Evolutionary conservation across 1,140 invertebrate genomes (phyloP), one percentile per base, ranked within the genome.

Genomic region (Zeugodacus cucurbitae): DNA sequence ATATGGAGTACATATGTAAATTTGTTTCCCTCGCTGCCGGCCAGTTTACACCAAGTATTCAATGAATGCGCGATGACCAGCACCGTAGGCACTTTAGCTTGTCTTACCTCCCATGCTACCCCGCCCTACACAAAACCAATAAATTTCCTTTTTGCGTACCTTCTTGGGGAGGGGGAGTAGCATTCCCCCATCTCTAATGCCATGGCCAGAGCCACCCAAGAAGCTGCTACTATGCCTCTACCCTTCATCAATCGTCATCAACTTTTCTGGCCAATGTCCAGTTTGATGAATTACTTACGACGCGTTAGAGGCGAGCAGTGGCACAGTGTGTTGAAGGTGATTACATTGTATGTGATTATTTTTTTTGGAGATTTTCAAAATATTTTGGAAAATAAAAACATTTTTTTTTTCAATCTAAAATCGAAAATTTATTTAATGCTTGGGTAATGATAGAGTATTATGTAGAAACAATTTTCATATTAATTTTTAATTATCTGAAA

Each of bases 231-330:
- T 32, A 7, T 34, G 74, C 34, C 37, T 37, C 29, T 48, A n/a
- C 70, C 37, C 37, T n/a, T 41, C 37, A 20, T 78, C 74, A 20
- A 26, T 48, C 74, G 11, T 22, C 7, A 26, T n/a, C 74, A 82
- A 82, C 74, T 82, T 82, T 82, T 82, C 74, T 82, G 74, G 22
- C 74, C 41, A 82, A 41, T 22, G 41, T 82, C 41, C 74, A 82
- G 41, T 82, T 54, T 82, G 74, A 82, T 82, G 74, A 82, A 82
- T 82, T 82, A 82, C 74, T 82, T 26, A 48, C 37, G 44, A 41
- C 41, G 29, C 64, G 74, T 20, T 82, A 82, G 4, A 48, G 41
- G 37, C 74, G 10, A 54, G 14, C 22, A 48, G 5, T 48, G 37
- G 74, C 74, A 78, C 74, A 78, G 41, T 78, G 41, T n/a, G 41